phyloP scores from a whole-genome alignment of 2,113 vertebrate species.

The Bubalus kerabau region DNA sequence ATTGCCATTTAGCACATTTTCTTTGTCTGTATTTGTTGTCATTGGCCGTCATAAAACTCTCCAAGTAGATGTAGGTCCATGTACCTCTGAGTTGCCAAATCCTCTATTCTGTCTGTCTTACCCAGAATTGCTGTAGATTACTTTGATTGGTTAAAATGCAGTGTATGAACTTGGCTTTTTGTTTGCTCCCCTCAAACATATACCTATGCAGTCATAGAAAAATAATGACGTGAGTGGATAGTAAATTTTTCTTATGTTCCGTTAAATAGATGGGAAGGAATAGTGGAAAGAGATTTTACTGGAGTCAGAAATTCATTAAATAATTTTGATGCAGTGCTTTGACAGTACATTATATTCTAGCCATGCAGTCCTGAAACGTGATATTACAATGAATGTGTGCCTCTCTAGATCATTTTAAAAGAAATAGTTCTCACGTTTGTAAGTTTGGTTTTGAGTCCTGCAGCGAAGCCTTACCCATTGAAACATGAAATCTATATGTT shows the following conservation, averaged over 20 bases:
- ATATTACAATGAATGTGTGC: not conserved
- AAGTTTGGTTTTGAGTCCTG: slow-evolving; percentile 22
- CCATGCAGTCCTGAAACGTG: slow-evolving; percentile 1
- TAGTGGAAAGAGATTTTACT: slow-evolving; percentile 32
- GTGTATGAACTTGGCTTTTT: not conserved
- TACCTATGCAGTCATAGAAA: not conserved
- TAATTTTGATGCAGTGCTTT: slow-evolving; percentile 44
- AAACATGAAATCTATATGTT: not conserved
- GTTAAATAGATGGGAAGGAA: slow-evolving; percentile 40
- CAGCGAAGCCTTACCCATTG: not conserved
- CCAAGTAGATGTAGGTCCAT: not conserved
- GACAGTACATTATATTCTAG: slow-evolving; percentile 26
- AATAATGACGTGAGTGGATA: slow-evolving; percentile 13
- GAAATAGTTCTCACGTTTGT: not conserved
- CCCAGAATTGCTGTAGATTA: not conserved
- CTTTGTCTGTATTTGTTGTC: not conserved
- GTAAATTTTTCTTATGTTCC: slow-evolving; percentile 40
- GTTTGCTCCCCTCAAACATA: not conserved
- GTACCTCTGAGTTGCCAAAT: not conserved
- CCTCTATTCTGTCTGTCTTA: not conserved
- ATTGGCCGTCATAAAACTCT: not conserved
- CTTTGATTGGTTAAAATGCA: not conserved
- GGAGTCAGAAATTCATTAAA: slow-evolving; percentile 47
- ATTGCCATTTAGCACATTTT: not conserved
- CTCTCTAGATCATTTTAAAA: slow-evolving; percentile 21